Percentiles rank a stretch among this genome's conserved stretches.
These are phyloP conservation scores for Ennomos fuscantarius DNA, from an alignment of 2,888 invertebrate species.

Conservation along the genomic window DNA sequence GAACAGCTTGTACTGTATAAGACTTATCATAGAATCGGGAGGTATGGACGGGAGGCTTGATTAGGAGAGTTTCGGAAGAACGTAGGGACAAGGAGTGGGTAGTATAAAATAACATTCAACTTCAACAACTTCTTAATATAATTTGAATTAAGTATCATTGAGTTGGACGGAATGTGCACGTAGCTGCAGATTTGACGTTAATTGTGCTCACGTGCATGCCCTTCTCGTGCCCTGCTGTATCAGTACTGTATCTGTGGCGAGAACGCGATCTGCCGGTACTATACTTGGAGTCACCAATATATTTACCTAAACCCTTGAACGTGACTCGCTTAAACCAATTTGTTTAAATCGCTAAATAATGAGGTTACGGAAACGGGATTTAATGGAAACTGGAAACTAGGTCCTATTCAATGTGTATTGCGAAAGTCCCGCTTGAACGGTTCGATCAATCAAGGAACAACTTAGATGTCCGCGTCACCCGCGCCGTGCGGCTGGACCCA, in stretches of 20 bases:
- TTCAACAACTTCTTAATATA: no score
- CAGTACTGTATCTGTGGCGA: no score
- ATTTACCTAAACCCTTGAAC: constrained; percentile 26
- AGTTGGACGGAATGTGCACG: constrained; percentile 70
- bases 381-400: constrained; percentile 50
- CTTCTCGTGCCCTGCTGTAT: constrained; percentile 55
- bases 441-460: constrained; percentile 61
- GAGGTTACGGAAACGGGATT: constrained; percentile 35
- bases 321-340: constrained; percentile 48
- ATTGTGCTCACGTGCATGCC: constrained; percentile 65
- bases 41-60: no score
- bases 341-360: constrained; percentile 41
- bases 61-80: no score
- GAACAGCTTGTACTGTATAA: no score
- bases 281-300: constrained; percentile 59
- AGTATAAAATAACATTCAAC: no score
- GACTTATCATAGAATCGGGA: no score
- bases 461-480: constrained; percentile 61
- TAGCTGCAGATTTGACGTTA: constrained; percentile 59
- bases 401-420: constrained; percentile 56
- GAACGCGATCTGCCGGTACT: constrained; percentile 69
- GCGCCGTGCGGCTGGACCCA: constrained; percentile 52
- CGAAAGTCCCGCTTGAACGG: constrained; percentile 47
- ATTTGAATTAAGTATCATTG: constrained; percentile 51
- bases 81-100: no score